Conservation (phyloP, 2,888 invertebrate genomes). For the Crocallis elinguaria region DNA sequence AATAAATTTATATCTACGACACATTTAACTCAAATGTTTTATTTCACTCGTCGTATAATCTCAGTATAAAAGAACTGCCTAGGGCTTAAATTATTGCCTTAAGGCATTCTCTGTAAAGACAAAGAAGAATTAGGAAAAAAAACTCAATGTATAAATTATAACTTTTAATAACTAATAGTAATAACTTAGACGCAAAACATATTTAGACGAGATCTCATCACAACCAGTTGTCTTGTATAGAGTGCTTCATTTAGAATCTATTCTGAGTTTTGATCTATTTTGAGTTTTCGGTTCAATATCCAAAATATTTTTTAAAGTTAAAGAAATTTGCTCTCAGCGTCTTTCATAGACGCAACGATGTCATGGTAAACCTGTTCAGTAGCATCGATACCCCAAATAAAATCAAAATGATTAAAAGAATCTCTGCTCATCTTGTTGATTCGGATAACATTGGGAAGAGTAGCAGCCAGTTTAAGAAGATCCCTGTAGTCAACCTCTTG, state of each 20-base stretch:
- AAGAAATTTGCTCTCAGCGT: constrained; percentile 44
- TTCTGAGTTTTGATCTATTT: too few relatives aligned
- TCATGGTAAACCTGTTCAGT: constrained; percentile 45
- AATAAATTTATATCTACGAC: constrained; percentile 40
- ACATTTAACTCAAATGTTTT: constrained; percentile 9
- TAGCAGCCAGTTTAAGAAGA: constrained; percentile 38
- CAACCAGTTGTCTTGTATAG: constrained; percentile 2
- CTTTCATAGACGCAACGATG: constrained; percentile 43
- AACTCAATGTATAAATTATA: too few relatives aligned
- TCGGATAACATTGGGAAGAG: constrained; percentile 44
- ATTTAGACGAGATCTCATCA: neutral
- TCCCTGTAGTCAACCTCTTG: constrained; percentile 47
- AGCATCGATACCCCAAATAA: constrained; percentile 54
- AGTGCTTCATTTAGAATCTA: too few relatives aligned
- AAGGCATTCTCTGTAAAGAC: too few relatives aligned
- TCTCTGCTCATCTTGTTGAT: constrained; percentile 36
- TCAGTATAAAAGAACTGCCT: neutral
- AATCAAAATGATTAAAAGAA: constrained; percentile 57
- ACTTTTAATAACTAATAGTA: too few relatives aligned
- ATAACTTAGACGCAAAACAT: too few relatives aligned
- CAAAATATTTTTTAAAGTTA: too few relatives aligned
- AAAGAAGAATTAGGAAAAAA: too few relatives aligned
- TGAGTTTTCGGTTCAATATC: too few relatives aligned
- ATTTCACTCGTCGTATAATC: neutral
- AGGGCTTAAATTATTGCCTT: too few relatives aligned